Evolutionary conservation across 2,888 invertebrate genomes (phyloP).

Genomic region (Diploptera punctata): DNA sequence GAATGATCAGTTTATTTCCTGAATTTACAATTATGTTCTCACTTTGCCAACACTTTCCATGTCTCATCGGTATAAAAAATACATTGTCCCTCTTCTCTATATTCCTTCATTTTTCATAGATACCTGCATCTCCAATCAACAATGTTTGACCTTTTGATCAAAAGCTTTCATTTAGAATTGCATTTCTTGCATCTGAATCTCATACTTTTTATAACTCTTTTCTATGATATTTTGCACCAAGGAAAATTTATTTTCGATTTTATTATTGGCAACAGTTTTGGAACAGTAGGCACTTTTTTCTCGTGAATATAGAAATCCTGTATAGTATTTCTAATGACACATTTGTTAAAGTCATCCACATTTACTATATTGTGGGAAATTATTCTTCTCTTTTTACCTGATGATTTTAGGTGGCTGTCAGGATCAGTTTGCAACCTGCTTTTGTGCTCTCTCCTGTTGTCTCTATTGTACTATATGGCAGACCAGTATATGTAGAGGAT

Average conservation of each 20-base stretch:
- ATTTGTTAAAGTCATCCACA: not conserved
- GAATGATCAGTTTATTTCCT: not conserved
- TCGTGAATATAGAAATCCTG: not conserved
- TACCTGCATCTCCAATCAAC: conserved; percentile 2
- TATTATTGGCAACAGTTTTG: not conserved
- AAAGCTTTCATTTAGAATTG: not conserved
- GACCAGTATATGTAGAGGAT: not conserved
- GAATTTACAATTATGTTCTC: not conserved
- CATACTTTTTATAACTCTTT: not conserved
- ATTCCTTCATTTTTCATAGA: not conserved
- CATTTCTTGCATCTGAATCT: not conserved
- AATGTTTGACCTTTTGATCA: too few relatives aligned
- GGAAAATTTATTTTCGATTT: not conserved
- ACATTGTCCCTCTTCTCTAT: not conserved
- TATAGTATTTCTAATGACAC: not conserved
- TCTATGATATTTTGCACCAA: not conserved
- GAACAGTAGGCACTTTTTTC: not conserved
- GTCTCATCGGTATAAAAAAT: conserved; percentile 9
- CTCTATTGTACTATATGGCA: not conserved
- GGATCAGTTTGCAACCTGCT: not conserved
- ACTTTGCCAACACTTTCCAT: conserved; percentile 13
- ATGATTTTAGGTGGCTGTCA: not conserved
- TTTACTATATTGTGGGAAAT: not conserved
- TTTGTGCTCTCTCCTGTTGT: not conserved
- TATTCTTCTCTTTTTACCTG: not conserved